phyloP scores from a whole-genome alignment of 2,888 invertebrate genomes.

The Caenorhabditis doughertyi region DNA sequence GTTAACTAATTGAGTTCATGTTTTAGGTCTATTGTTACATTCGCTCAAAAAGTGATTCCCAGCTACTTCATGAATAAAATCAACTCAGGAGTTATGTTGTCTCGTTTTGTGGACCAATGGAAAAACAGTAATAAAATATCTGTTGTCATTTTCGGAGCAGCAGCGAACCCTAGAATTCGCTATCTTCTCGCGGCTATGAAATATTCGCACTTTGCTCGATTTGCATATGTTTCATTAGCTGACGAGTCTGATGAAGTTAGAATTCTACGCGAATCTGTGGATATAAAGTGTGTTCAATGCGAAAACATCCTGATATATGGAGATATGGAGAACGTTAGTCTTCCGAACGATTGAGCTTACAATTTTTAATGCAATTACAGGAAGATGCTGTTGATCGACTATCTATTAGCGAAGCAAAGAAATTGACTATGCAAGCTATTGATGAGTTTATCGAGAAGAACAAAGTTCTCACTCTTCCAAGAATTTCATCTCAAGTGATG shows the following conservation, averaged over 20 bases:
- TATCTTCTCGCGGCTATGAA: conserved; percentile 81
- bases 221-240: conserved; percentile 76
- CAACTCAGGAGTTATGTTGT: conserved; percentile 68
- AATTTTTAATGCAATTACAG: conserved; percentile 58
- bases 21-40: conserved; percentile 79
- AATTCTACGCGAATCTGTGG: conserved; percentile 73
- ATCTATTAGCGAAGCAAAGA: conserved; percentile 71
- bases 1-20: not conserved
- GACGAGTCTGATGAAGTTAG: conserved; percentile 46
- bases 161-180: conserved; percentile 75
- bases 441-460: conserved; percentile 83
- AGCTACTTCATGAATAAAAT: conserved; percentile 75
- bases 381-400: conserved; percentile 76
- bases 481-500: conserved; percentile 83
- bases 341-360: too few relatives aligned
- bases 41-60: conserved; percentile 83
- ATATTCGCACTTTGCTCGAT: conserved; percentile 77
- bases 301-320: conserved; percentile 84
- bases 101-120: conserved; percentile 80
- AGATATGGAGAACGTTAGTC: conserved; percentile 82
- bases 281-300: conserved; percentile 76
- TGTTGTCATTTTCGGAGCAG: conserved; percentile 77
- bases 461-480: conserved; percentile 83
- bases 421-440: conserved; percentile 77
- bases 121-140: conserved; percentile 78